Evolutionary conservation across 2,888 invertebrate species (phyloP).

Genomic region (Steinernema carpocapsae): DNA sequence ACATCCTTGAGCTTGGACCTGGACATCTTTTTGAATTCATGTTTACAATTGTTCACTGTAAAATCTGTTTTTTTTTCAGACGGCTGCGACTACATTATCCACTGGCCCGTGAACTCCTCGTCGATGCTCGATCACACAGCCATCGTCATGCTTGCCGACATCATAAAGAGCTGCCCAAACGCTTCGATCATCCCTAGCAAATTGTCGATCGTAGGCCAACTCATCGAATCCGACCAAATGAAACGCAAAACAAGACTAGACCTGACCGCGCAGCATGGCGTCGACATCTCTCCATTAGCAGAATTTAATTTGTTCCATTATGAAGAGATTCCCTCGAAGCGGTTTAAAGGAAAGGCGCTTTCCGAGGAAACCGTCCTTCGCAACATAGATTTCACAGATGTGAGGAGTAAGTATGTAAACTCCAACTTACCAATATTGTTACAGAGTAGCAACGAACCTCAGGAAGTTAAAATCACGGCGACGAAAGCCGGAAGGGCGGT

Average conservation of each 20-base stretch:
- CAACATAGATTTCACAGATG: not conserved
- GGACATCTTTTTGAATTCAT: no score
- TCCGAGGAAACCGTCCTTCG: not conserved
- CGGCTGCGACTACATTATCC: constrained; percentile 1
- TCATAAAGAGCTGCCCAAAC: not conserved
- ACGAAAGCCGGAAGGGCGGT: not conserved
- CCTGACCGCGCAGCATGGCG: constrained; percentile 7
- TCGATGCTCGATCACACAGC: not conserved
- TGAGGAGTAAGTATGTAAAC: not conserved
- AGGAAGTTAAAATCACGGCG: not conserved
- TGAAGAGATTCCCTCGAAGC: not conserved
- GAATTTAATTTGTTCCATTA: constrained; percentile 13
- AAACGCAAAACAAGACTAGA: not conserved
- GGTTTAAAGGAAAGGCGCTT: not conserved
- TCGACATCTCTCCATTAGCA: constrained; percentile 5
- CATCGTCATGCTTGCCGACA: not conserved
- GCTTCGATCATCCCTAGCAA: not conserved
- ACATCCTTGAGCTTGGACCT: no score
- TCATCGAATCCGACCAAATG: not conserved
- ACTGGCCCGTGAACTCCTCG: not conserved
- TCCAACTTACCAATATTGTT: not conserved
- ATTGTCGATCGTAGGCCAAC: not conserved
- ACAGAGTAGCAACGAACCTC: not conserved
- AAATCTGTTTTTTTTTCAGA: constrained; percentile 13
- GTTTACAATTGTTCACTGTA: no score